Evolutionary conservation across 2,797 vertebrate species (phyloP).

Genomic region (Amniataba percoides): DNA sequence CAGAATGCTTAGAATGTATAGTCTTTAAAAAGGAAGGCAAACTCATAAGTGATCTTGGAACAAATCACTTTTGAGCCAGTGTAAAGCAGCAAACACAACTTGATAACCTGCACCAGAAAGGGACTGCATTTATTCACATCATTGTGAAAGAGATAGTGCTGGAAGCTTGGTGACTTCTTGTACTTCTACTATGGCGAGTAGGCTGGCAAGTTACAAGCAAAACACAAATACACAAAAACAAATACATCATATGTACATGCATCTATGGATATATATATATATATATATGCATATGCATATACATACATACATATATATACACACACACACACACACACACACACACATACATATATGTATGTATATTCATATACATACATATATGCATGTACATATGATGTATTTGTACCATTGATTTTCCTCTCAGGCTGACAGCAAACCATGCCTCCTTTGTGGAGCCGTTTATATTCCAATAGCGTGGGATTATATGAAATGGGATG

Average conservation of each 20-base stretch:
- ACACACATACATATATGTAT: too few relatives aligned
- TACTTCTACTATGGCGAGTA: background rate
- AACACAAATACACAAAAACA: too few relatives aligned
- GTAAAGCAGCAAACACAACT: background rate
- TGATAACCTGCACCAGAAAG: background rate
- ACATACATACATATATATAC: too few relatives aligned
- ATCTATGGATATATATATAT: too few relatives aligned
- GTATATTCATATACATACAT: too few relatives aligned
- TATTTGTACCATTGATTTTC: background rate
- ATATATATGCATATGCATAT: too few relatives aligned
- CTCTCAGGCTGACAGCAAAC: background rate
- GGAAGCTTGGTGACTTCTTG: background rate
- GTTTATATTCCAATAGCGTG: background rate
- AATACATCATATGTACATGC: too few relatives aligned
- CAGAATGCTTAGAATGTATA: slow-evolving; percentile 1
- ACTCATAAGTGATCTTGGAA: slow-evolving; percentile 1
- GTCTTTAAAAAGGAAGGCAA: background rate
- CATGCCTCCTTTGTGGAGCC: background rate
- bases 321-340: too few relatives aligned
- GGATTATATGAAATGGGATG: background rate
- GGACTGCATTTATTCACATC: background rate
- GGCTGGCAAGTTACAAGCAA: too few relatives aligned
- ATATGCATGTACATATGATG: too few relatives aligned
- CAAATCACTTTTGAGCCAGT: background rate
- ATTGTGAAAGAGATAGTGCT: background rate